Percentiles rank a stretch among this genome's conserved stretches.
Conservation (phyloP, 1,140 invertebrate genomes). For the Cherax destructor region DNA sequence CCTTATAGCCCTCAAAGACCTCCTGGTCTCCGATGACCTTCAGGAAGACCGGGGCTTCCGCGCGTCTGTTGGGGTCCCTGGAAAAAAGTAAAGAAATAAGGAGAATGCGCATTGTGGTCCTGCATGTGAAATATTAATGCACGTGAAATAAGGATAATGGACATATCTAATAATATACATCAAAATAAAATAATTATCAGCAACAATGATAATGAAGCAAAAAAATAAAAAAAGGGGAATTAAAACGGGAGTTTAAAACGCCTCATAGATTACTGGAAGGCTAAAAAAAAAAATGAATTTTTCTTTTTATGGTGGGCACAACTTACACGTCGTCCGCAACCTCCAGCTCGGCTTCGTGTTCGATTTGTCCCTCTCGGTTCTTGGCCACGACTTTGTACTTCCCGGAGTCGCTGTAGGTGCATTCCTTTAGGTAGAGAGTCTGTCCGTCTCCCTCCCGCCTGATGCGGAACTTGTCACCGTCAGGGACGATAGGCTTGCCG, state of each 20-base stretch:
- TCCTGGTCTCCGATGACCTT: conserved; percentile 93
- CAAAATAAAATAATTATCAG: too few species aligned
- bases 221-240: too few species aligned
- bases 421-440: conserved; percentile 85
- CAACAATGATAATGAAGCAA: too few species aligned
- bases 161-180: too few species aligned
- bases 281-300: too few species aligned
- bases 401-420: conserved; percentile 82
- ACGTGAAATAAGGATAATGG: background rate
- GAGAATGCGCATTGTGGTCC: too few species aligned
- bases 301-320: background rate
- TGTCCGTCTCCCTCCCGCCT: conserved; percentile 87
- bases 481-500: conserved; percentile 80
- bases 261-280: too few species aligned
- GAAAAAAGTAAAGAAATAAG: conserved; percentile 36
- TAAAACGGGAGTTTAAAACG: too few species aligned
- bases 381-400: conserved; percentile 85
- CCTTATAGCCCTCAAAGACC: conserved; percentile 89
- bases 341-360: conserved; percentile 84
- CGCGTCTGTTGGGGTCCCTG: conserved; percentile 84
- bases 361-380: conserved; percentile 87
- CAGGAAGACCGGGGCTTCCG: conserved; percentile 89
- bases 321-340: conserved; percentile 90
- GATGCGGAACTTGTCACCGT: conserved; percentile 85
- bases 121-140: too few species aligned